Conservation (phyloP, 1,140 invertebrate species). For the Monochamus saltuarius region DNA sequence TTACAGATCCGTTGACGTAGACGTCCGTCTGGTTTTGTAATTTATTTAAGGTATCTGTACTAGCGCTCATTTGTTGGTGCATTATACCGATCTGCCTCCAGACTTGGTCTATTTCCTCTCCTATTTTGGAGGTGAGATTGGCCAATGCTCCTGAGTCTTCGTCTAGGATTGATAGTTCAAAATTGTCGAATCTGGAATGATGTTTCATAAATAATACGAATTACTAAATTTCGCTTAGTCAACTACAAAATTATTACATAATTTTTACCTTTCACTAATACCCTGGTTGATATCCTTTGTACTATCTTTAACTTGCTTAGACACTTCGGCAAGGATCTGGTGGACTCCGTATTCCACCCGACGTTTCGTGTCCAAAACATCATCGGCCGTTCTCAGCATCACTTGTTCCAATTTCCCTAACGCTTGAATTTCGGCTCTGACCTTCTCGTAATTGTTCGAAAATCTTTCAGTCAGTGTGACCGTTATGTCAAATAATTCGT, state of each 20-base stretch:
- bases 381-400: constrained; percentile 80
- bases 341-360: constrained; percentile 82
- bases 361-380: constrained; percentile 80
- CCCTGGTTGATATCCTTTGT: constrained; percentile 67
- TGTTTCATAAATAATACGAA: no score
- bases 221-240: background rate
- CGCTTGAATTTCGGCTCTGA: constrained; percentile 56
- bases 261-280: constrained; percentile 59
- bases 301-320: constrained; percentile 68
- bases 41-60: constrained; percentile 69
- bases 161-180: constrained; percentile 69
- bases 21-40: constrained; percentile 77
- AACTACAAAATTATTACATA: background rate
- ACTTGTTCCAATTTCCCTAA: constrained; percentile 77
- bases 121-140: constrained; percentile 77
- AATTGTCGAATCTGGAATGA: constrained; percentile 63
- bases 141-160: constrained; percentile 71
- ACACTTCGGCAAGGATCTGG: constrained; percentile 80
- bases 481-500: constrained; percentile 56
- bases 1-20: constrained; percentile 80
- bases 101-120: constrained; percentile 80
- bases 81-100: constrained; percentile 87
- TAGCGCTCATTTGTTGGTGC: constrained; percentile 79
- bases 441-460: constrained; percentile 58
- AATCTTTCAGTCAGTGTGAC: constrained; percentile 59